Percentiles rank a stretch among this genome's conserved stretches.
phyloP scores from a whole-genome alignment of 2,113 vertebrate species.

The Cebidichthys violaceus region DNA sequence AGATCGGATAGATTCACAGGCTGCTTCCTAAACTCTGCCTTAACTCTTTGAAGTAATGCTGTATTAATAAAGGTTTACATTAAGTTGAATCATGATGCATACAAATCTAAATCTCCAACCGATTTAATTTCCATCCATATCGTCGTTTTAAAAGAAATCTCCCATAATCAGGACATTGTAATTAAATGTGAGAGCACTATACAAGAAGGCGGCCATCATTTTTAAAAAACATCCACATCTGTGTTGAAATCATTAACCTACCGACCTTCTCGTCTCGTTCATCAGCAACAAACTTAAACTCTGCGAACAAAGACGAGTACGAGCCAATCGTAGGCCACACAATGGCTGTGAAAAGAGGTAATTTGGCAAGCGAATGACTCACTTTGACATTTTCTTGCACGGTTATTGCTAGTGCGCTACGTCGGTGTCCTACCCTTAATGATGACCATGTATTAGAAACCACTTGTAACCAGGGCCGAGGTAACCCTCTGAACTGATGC shows the following conservation, averaged over 20 bases:
- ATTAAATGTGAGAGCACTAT: neutral
- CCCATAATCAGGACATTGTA: neutral
- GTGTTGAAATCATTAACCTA: neutral
- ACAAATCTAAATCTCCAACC: no score
- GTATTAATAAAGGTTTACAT: no score
- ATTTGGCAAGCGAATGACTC: no score
- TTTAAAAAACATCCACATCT: neutral
- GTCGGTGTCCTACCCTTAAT: neutral
- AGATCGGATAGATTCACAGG: neutral
- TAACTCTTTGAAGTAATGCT: no score
- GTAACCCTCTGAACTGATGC: neutral
- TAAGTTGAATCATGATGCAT: no score
- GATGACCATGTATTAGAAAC: neutral
- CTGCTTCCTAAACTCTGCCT: no score
- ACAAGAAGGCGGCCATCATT: neutral
- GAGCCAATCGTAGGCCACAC: no score
- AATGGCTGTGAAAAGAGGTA: no score
- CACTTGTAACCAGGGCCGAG: neutral
- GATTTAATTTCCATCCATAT: no score
- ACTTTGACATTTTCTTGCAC: no score
- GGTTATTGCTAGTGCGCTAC: no score
- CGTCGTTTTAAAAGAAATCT: no score
- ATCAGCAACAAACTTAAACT: neutral
- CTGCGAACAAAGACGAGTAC: neutral
- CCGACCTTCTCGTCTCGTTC: neutral